A percentile compares a stretch with the other conserved stretches of the same genome.
Conservation (phyloP, 2,113 vertebrate species). For the Gasterosteus nipponicus region DNA sequence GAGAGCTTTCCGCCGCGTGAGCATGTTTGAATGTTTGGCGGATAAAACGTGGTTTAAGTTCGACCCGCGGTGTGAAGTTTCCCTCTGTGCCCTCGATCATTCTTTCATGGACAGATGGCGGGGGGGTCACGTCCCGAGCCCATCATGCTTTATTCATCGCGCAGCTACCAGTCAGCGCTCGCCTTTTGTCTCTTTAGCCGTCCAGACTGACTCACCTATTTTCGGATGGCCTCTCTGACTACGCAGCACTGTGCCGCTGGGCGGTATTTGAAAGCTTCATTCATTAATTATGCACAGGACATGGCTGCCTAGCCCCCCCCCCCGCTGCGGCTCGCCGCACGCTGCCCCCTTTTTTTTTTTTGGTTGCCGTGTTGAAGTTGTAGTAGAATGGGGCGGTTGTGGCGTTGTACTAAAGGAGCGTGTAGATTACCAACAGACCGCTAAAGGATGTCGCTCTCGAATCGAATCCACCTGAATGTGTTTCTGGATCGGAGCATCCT, state of each 20-base stretch:
- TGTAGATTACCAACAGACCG: not conserved
- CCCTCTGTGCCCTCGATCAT: conserved; percentile 30
- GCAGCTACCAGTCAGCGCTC: conserved; percentile 37
- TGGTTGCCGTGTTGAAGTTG: not conserved
- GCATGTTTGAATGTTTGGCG: not conserved
- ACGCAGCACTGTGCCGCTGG: conserved; percentile 39
- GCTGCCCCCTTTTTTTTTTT: not conserved
- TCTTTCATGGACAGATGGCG: conserved; percentile 61
- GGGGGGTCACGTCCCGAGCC: conserved; percentile 34
- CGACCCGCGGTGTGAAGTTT: conserved; percentile 54
- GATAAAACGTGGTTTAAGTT: conserved; percentile 11
- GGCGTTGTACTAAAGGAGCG: not conserved
- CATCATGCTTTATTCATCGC: conserved; percentile 66
- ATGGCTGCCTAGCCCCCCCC: not conserved
- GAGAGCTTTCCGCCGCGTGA: not conserved
- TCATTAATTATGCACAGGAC: conserved; percentile 62
- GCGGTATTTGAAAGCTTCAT: conserved; percentile 70
- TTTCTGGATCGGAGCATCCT: not conserved
- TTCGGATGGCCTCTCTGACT: conserved; percentile 43
- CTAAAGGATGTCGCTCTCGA: not conserved
- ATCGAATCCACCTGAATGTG: not conserved
- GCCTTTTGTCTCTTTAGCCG: conserved; percentile 60
- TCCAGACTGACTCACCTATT: conserved; percentile 60
- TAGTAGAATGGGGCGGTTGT: conserved; percentile 3
- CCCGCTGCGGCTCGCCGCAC: not conserved